These are phyloP conservation scores for Stenolophus ochropezus DNA, from an alignment of 2,888 invertebrate species.

Conservation along the genomic window DNA sequence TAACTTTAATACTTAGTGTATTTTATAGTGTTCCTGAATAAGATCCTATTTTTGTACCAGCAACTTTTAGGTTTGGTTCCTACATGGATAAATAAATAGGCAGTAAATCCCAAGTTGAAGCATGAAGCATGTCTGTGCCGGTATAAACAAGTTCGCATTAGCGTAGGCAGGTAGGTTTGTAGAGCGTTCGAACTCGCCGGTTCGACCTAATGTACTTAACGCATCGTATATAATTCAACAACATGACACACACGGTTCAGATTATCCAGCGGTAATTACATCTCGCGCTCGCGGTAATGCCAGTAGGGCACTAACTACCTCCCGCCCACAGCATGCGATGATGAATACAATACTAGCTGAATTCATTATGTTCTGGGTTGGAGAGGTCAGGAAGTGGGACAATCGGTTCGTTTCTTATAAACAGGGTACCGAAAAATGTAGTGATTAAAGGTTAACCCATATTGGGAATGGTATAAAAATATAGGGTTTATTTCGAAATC, in stretches of 20 bases:
- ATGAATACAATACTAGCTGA: neutral
- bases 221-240: constrained; percentile 47
- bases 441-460: too few relatives aligned
- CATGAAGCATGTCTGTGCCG: constrained; percentile 11
- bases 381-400: too few relatives aligned
- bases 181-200: neutral
- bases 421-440: too few relatives aligned
- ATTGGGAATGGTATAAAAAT: too few relatives aligned
- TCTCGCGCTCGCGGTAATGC: constrained; percentile 29
- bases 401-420: too few relatives aligned
- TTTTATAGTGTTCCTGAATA: too few relatives aligned
- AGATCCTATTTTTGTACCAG: neutral
- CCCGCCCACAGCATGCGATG: neutral
- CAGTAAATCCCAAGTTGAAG: constrained; percentile 16
- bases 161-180: neutral
- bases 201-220: constrained; percentile 48
- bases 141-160: constrained; percentile 22
- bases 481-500: too few relatives aligned
- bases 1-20: too few relatives aligned
- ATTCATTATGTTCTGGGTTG: too few relatives aligned
- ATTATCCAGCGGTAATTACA: constrained; percentile 52
- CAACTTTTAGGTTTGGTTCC: neutral
- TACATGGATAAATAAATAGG: constrained; percentile 14
- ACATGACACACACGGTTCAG: constrained; percentile 41
- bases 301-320: neutral